A percentile compares a stretch with the other conserved stretches of the same genome.
Evolutionary conservation across 1,140 invertebrate genomes (phyloP).

Genomic region (Telenomus remus): DNA sequence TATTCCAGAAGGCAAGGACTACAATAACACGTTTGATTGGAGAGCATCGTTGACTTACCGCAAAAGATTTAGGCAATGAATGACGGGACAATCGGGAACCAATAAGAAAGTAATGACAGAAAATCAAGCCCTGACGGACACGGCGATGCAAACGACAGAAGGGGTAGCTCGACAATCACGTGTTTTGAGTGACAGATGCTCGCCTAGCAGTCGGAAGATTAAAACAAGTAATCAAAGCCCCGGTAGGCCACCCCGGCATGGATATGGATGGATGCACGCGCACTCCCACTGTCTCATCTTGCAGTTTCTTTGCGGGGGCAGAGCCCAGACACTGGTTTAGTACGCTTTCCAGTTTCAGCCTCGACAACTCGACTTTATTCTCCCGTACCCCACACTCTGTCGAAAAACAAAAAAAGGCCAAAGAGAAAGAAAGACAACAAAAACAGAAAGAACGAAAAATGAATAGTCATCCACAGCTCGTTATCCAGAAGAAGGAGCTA

Average conservation of each 20-base stretch:
- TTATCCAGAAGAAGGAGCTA: conserved; percentile 25
- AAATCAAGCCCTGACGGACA: conserved; percentile 54
- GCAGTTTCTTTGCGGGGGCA: conserved; percentile 42
- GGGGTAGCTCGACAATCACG: conserved; percentile 70
- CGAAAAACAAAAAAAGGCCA: conserved; percentile 24
- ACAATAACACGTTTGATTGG: conserved; percentile 36
- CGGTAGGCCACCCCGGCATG: conserved; percentile 56
- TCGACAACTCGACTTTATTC: conserved; percentile 39
- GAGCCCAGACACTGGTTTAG: conserved; percentile 44
- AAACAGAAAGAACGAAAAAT: conserved; percentile 11
- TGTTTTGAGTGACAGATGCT: conserved; percentile 76
- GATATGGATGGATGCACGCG: conserved; percentile 58
- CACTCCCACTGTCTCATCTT: conserved; percentile 55
- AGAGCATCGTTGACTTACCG: conserved; percentile 41
- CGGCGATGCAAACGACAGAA: conserved; percentile 56
- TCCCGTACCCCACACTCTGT: conserved; percentile 32
- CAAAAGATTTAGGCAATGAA: conserved; percentile 47
- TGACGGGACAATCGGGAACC: conserved; percentile 54
- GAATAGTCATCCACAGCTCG: conserved; percentile 35
- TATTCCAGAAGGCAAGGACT: conserved; percentile 2
- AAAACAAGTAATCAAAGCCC: conserved; percentile 77
- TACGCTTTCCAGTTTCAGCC: conserved; percentile 42
- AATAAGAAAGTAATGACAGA: conserved; percentile 58
- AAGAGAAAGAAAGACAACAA: neutral
- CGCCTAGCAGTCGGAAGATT: conserved; percentile 75